Percentiles rank a stretch among this genome's conserved stretches.
These are phyloP conservation scores for Agrochola macilenta DNA, from an alignment of 2,888 invertebrate species.

Conservation along the genomic window DNA sequence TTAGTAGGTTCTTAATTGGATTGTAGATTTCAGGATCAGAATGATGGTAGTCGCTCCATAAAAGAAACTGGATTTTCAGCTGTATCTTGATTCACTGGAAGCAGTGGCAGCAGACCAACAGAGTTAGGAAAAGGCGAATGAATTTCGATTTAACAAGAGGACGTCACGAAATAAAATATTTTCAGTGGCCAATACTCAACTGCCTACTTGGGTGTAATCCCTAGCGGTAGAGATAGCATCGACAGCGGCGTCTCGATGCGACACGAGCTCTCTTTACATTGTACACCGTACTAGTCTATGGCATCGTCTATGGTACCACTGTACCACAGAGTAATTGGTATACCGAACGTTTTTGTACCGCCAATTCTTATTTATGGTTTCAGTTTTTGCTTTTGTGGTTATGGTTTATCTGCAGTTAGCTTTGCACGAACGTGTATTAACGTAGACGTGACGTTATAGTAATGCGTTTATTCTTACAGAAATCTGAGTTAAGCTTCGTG, in stretches of 20 bases:
- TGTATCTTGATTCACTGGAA: neutral
- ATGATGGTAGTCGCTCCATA: neutral
- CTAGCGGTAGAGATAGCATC: conserved; percentile 82
- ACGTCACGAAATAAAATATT: neutral
- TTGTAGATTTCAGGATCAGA: neutral
- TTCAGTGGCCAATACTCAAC: conserved; percentile 66
- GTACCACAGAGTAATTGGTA: conserved; percentile 72
- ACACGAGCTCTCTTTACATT: conserved; percentile 75
- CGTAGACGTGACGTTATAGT: neutral
- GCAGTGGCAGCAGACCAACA: neutral
- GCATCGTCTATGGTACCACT: conserved; percentile 60
- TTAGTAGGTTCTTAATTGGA: too few relatives aligned
- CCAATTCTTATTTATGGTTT: conserved; percentile 59
- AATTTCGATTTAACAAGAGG: neutral
- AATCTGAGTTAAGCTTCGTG: neutral
- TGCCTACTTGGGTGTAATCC: conserved; percentile 77
- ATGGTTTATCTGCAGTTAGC: neutral
- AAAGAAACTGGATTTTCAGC: neutral
- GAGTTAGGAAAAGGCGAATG: neutral
- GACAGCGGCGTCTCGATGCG: conserved; percentile 76
- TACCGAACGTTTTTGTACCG: conserved; percentile 51
- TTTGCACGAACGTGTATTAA: neutral
- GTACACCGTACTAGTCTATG: conserved; percentile 68
- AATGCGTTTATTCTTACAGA: neutral
- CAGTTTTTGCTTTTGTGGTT: conserved; percentile 3